Conservation (phyloP, 1,140 invertebrate species). For the Bombus impatiens region DNA sequence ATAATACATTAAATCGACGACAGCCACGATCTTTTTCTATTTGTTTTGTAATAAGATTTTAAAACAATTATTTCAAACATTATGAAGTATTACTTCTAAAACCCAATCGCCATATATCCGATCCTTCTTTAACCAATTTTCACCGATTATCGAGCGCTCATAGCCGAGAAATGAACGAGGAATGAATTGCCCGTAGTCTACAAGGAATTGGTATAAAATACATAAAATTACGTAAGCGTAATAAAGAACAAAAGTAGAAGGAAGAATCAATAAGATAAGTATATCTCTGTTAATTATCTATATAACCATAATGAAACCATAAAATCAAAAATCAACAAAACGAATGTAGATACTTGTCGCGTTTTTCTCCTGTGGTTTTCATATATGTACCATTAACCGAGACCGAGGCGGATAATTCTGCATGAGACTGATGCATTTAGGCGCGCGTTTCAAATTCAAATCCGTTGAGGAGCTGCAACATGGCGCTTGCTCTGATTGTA, state of each 20-base stretch:
- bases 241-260: too few species aligned
- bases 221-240: too few species aligned
- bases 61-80: background rate
- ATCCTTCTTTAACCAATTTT: background rate
- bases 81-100: background rate
- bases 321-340: too few species aligned
- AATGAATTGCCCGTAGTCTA: too few species aligned
- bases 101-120: background rate
- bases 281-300: too few species aligned
- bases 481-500: background rate
- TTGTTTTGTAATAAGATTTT: background rate
- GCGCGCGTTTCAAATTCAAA: constrained; percentile 2
- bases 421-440: background rate
- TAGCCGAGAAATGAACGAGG: too few species aligned
- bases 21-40: background rate
- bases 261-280: too few species aligned
- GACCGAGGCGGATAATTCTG: background rate
- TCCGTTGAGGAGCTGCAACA: background rate
- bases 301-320: too few species aligned
- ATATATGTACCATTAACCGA: background rate
- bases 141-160: background rate
- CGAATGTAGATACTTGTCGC: too few species aligned
- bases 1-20: constrained; percentile 22
- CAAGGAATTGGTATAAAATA: too few species aligned
- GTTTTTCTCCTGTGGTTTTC: too few species aligned